Evolutionary conservation across 2,888 invertebrate species (phyloP).

Genomic region (Aquatica leii): DNA sequence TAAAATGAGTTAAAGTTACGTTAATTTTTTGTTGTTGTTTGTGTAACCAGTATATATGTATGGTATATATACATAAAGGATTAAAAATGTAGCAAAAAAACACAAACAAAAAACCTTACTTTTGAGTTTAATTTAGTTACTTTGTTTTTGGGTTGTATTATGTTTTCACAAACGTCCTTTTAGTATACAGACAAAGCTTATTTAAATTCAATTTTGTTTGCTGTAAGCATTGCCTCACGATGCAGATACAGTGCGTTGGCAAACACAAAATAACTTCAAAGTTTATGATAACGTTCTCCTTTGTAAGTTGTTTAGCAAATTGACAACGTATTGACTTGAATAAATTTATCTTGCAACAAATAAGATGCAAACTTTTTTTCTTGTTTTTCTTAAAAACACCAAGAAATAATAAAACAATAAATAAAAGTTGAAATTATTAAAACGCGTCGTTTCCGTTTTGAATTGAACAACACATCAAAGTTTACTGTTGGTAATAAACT

Average conservation of each 20-base stretch:
- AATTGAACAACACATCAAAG: conserved; percentile 34
- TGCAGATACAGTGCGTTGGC: neutral
- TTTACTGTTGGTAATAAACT: conserved; percentile 34
- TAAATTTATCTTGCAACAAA: too few relatives aligned
- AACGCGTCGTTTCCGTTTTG: conserved; percentile 29
- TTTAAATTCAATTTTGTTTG: conserved; percentile 9
- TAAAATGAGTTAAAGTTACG: too few relatives aligned
- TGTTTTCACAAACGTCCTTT: neutral
- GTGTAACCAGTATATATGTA: too few relatives aligned
- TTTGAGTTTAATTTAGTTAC: neutral
- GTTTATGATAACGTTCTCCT: conserved; percentile 6
- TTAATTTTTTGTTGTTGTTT: too few relatives aligned
- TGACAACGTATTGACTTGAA: neutral
- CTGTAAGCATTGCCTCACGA: neutral
- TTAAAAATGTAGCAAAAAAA: too few relatives aligned
- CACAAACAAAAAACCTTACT: too few relatives aligned
- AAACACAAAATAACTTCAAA: conserved; percentile 2
- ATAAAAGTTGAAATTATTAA: conserved; percentile 26
- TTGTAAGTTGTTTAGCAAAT: conserved; percentile 1
- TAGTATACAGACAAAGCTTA: neutral
- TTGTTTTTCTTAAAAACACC: neutral
- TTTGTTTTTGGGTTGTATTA: neutral
- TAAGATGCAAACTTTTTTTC: neutral
- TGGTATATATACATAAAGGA: too few relatives aligned
- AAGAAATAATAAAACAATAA: neutral